These are phyloP conservation scores for Dynastes grantii DNA, from an alignment of 2,888 invertebrate genomes.

Conservation along the genomic window DNA sequence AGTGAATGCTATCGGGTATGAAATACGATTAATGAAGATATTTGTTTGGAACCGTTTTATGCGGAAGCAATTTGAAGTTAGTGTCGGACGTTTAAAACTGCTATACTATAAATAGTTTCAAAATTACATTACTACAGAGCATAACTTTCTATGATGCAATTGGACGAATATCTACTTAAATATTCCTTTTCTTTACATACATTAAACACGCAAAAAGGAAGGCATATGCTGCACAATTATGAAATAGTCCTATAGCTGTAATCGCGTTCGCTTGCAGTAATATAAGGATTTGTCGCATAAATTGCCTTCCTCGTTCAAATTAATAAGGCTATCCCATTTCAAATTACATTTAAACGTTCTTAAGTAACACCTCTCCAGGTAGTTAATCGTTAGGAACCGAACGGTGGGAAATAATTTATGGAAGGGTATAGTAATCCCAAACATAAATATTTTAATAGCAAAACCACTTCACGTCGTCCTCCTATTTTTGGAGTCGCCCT, in stretches of 20 bases:
- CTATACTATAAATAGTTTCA: neutral
- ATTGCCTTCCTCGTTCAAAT: neutral
- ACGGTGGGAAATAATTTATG: constrained; percentile 23
- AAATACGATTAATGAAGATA: constrained; percentile 15
- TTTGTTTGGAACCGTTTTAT: constrained; percentile 12
- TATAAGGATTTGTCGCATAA: neutral
- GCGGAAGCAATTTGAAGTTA: neutral
- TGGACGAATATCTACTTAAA: neutral
- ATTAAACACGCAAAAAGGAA: neutral
- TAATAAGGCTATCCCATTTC: no score
- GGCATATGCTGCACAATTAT: neutral
- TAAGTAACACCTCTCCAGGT: no score
- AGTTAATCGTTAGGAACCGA: neutral
- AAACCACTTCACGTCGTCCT: constrained; percentile 9
- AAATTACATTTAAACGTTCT: no score
- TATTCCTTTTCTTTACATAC: neutral
- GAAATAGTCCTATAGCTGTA: neutral
- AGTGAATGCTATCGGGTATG: neutral
- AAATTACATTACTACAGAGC: neutral
- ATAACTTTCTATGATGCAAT: no score
- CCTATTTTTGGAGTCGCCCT: constrained; percentile 11
- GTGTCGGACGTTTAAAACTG: neutral
- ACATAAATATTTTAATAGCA: constrained; percentile 34
- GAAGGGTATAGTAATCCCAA: constrained; percentile 20
- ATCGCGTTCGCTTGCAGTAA: neutral